phyloP scores from a whole-genome alignment of 37 sponge, comb jelly and placozoan genomes.

The Petrosia ficiformis region DNA sequence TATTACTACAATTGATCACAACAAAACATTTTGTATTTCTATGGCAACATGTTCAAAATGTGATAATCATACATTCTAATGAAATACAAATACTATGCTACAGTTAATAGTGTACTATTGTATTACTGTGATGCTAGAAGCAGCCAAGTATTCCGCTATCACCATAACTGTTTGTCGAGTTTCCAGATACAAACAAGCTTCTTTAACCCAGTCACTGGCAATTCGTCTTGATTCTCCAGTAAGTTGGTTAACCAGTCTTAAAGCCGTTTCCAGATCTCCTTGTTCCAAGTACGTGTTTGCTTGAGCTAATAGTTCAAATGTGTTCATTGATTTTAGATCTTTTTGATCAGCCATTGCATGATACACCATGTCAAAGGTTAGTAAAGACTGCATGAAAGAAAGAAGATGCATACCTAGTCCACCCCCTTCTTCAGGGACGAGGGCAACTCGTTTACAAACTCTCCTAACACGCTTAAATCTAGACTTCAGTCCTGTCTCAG shows the following conservation, averaged over 20 bases:
- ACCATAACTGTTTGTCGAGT: slow-evolving; percentile 70
- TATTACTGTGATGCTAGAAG: slow-evolving; percentile 28
- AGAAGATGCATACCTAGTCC: slow-evolving; percentile 58
- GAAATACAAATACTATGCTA: no score
- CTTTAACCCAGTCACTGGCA: slow-evolving; percentile 82
- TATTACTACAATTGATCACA: no score
- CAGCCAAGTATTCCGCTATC: slow-evolving; percentile 49
- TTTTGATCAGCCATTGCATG: not conserved
- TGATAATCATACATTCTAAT: no score
- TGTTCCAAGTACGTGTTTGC: slow-evolving; percentile 34
- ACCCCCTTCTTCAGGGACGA: slow-evolving; percentile 69
- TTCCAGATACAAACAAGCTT: slow-evolving; percentile 70
- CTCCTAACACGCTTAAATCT: slow-evolving; percentile 62
- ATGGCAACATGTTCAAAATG: no score
- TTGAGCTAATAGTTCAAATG: slow-evolving; percentile 40
- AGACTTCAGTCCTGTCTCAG: slow-evolving; percentile 48
- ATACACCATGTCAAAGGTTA: slow-evolving; percentile 27
- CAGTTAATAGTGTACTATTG: no score
- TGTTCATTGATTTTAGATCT: slow-evolving; percentile 25
- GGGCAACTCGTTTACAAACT: slow-evolving; percentile 61
- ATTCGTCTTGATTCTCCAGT: slow-evolving; percentile 72
- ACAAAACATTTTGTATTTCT: no score
- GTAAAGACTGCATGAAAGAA: slow-evolving; percentile 56
- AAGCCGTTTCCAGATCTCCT: slow-evolving; percentile 71
- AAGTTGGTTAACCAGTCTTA: slow-evolving; percentile 58